Percentiles rank a stretch among this genome's conserved stretches.
phyloP scores from a whole-genome alignment of 2,888 invertebrate genomes.

The Eugnorisma glareosa region DNA sequence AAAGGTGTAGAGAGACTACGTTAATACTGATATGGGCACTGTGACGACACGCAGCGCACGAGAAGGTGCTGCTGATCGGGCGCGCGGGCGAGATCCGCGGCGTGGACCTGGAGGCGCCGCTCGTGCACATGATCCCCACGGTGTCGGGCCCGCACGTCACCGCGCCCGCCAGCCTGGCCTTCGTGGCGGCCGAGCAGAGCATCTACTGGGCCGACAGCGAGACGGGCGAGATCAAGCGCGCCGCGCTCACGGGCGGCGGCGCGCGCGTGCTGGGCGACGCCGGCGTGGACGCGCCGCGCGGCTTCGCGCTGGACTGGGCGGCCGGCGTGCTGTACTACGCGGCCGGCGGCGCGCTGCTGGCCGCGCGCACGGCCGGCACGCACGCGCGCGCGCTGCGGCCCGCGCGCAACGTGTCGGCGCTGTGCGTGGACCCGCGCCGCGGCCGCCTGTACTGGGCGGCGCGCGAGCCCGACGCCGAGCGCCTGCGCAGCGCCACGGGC shows the following conservation, averaged over 20 bases:
- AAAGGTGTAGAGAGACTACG: background rate
- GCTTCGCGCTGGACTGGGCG: conserved; percentile 96
- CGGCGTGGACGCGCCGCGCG: conserved; percentile 91
- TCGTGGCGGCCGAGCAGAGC: conserved; percentile 91
- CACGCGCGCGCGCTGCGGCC: conserved; percentile 90
- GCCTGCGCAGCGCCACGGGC: conserved; percentile 92
- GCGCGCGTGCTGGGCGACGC: conserved; percentile 92
- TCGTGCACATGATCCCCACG: conserved; percentile 95
- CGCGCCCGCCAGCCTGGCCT: conserved; percentile 93
- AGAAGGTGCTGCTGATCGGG: conserved; percentile 94
- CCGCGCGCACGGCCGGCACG: conserved; percentile 93
- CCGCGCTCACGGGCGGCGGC: conserved; percentile 92
- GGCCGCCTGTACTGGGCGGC: conserved; percentile 91
- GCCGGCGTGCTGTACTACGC: conserved; percentile 94
- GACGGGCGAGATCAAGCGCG: conserved; percentile 93
- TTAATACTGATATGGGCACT: background rate
- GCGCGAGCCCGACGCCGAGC: conserved; percentile 81
- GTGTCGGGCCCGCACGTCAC: conserved; percentile 93
- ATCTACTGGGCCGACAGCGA: conserved; percentile 93
- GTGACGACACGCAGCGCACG: conserved; percentile 91
- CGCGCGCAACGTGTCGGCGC: conserved; percentile 91
- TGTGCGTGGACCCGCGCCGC: conserved; percentile 93
- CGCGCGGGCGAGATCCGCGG: conserved; percentile 95
- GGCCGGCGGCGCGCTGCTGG: conserved; percentile 92
- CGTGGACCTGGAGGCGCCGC: conserved; percentile 94